Percentiles rank a stretch among this genome's conserved stretches.
Conservation (phyloP, 2,113 vertebrate species). For the Aleadryas rufinucha region DNA sequence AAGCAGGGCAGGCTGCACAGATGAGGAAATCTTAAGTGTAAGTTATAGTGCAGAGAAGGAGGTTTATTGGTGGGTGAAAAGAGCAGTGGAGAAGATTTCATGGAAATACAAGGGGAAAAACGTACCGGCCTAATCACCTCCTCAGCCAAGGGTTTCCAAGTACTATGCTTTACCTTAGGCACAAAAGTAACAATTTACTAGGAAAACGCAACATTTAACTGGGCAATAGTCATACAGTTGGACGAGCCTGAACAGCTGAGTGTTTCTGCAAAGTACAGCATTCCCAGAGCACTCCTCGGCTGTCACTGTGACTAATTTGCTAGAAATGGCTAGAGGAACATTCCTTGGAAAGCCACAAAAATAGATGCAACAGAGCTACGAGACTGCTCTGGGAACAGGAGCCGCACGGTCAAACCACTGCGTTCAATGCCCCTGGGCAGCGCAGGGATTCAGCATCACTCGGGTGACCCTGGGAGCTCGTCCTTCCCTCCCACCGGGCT, state of each 20-base stretch:
- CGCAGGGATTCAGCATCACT: rapidly evolving
- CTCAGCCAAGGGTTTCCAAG: neutral
- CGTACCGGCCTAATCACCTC: neutral
- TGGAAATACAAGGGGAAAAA: neutral
- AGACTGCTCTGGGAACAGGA: neutral
- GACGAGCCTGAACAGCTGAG: neutral
- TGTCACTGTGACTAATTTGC: conserved; percentile 12
- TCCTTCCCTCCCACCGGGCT: neutral
- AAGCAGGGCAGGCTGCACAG: neutral
- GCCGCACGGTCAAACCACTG: neutral
- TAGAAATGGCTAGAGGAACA: conserved; percentile 16
- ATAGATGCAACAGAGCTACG: neutral
- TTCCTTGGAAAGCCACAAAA: conserved; percentile 36
- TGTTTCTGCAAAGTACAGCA: neutral
- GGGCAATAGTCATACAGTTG: neutral
- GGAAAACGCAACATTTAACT: neutral
- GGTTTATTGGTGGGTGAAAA: neutral
- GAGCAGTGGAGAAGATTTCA: neutral
- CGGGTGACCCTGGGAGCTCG: neutral
- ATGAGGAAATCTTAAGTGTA: neutral
- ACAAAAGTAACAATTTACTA: neutral
- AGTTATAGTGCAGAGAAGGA: neutral
- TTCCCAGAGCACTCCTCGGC: neutral
- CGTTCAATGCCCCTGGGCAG: neutral
- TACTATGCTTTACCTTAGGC: neutral